Conservation (phyloP, 2,113 vertebrate species). For the Dermatemys mawii region DNA sequence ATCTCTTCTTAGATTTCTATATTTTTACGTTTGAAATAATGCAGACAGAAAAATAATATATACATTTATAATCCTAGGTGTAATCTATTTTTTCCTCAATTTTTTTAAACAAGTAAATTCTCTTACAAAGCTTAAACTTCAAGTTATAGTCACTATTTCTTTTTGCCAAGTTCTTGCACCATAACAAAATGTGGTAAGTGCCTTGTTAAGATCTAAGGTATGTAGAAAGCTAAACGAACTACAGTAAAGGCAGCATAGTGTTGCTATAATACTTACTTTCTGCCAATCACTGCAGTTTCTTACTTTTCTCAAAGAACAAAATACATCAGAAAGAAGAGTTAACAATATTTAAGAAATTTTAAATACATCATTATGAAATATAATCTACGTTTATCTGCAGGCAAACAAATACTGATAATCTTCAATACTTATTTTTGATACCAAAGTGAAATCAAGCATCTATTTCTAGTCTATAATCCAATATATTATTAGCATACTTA, state of each 20-base stretch:
- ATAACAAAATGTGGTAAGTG: neutral
- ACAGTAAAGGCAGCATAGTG: neutral
- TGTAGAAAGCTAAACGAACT: neutral
- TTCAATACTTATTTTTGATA: neutral
- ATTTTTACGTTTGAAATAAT: neutral
- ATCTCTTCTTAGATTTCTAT: neutral
- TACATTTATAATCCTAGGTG: neutral
- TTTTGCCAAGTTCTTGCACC: neutral
- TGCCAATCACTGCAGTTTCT: neutral
- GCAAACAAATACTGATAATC: neutral
- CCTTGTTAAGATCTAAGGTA: neutral
- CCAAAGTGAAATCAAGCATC: neutral
- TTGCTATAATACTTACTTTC: neutral
- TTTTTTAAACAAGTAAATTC: neutral
- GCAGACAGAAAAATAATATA: neutral
- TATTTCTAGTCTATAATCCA: neutral
- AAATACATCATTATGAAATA: neutral
- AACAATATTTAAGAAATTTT: neutral
- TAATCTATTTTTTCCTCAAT: neutral
- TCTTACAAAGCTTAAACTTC: neutral
- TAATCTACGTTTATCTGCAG: neutral
- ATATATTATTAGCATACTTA: constrained; percentile 75
- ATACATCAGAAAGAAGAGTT: neutral
- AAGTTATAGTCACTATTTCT: neutral
- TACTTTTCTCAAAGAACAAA: neutral